A percentile compares a stretch with the other conserved stretches of the same genome.
Evolutionary conservation across 2,888 invertebrate species (phyloP).

Genomic region (Digitonthophagus gazella): DNA sequence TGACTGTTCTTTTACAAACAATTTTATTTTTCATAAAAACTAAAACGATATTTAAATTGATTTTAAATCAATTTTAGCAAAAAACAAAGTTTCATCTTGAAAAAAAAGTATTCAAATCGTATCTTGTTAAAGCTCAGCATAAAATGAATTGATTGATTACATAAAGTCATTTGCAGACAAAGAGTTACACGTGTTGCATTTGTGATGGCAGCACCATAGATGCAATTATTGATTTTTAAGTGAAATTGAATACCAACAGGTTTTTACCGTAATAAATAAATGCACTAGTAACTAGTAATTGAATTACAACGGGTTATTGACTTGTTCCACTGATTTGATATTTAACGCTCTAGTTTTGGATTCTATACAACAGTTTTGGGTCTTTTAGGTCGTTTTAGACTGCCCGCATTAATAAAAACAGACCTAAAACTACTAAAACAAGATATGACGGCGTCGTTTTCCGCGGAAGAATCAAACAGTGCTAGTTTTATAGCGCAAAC

Average conservation of each 20-base stretch:
- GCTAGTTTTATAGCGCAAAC: conserved; percentile 58
- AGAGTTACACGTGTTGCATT: background rate
- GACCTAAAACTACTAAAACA: conserved; percentile 34
- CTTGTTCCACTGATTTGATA: background rate
- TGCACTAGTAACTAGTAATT: conserved; percentile 1
- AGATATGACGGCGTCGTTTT: conserved; percentile 46
- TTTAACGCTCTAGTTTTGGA: background rate
- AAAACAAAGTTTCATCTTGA: too few species aligned
- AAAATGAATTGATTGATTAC: background rate
- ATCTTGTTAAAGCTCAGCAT: too few species aligned
- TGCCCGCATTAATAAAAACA: conserved; percentile 39
- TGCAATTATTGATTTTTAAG: background rate
- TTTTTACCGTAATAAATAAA: background rate
- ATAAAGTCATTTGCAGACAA: background rate
- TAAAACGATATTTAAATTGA: too few species aligned
- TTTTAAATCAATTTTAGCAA: too few species aligned
- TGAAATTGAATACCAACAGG: conserved; percentile 4
- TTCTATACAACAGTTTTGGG: conserved; percentile 9
- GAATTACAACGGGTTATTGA: background rate
- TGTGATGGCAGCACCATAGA: background rate
- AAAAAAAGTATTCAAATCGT: too few species aligned
- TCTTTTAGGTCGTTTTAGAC: conserved; percentile 41
- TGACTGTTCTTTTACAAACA: too few species aligned
- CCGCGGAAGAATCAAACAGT: conserved; percentile 50
- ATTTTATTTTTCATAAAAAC: too few species aligned